Evolutionary conservation across 1,140 invertebrate species (phyloP).

Genomic region (Rhopalosiphum maidis): DNA sequence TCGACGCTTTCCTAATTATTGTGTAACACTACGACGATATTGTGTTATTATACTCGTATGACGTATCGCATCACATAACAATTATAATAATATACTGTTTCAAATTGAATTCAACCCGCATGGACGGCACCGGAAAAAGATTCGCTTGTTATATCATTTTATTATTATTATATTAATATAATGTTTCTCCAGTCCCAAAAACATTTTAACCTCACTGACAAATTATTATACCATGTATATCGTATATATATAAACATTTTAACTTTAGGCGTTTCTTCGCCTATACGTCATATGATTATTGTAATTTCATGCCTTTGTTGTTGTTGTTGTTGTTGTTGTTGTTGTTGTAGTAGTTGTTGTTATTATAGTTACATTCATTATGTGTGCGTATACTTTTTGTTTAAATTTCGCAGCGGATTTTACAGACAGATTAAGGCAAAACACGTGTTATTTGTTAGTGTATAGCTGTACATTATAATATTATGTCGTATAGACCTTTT

Average conservation of each 20-base stretch:
- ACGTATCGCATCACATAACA: neutral
- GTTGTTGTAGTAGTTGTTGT: neutral
- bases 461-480: neutral
- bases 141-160: neutral
- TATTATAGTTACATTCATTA: neutral
- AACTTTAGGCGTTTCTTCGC: neutral
- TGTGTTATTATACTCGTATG: neutral
- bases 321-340: too few relatives aligned
- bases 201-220: neutral
- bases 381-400: neutral
- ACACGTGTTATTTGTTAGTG: neutral
- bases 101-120: neutral
- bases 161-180: too few relatives aligned
- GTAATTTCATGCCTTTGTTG: neutral
- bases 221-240: neutral
- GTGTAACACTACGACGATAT: too few relatives aligned
- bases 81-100: neutral
- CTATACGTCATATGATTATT: neutral
- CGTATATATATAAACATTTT: too few relatives aligned
- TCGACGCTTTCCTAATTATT: neutral
- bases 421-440: neutral
- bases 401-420: neutral
- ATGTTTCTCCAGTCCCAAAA: neutral
- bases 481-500: neutral
- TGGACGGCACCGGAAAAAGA: neutral